phyloP scores from a whole-genome alignment of 2,797 vertebrate genomes.

The Passerculus sandwichensis region DNA sequence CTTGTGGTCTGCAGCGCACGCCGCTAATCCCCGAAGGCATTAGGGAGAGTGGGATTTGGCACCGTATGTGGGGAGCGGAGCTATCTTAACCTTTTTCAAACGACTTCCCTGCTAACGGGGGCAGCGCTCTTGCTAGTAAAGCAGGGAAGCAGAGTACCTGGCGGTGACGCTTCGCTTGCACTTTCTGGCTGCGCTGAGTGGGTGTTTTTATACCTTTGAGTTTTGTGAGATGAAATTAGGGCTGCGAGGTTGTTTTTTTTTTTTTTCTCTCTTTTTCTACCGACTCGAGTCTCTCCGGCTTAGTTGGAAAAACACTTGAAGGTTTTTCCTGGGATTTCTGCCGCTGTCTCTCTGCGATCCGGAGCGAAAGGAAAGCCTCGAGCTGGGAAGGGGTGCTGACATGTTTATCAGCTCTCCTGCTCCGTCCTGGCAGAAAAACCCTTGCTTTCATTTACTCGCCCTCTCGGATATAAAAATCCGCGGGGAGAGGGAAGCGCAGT shows the following conservation, averaged over 20 bases:
- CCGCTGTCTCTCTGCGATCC: not conserved
- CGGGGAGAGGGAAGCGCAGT: not conserved
- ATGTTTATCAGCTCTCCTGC: not conserved
- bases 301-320: conserved; percentile 49
- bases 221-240: conserved; percentile 36
- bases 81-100: conserved; percentile 44
- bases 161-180: conserved; percentile 34
- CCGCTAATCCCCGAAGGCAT: conserved; percentile 60
- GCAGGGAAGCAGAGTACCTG: conserved; percentile 20
- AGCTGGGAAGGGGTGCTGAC: conserved; percentile 6
- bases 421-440: conserved; percentile 1
- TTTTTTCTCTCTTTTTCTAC: fast-evolving
- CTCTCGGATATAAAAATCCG: not conserved
- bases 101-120: conserved; percentile 38
- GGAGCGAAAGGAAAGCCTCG: not conserved
- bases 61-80: conserved; percentile 20
- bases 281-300: not conserved
- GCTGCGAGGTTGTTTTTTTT: not conserved
- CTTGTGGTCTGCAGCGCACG: conserved; percentile 22
- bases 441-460: not conserved
- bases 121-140: conserved; percentile 2
- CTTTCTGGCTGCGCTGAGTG: conserved; percentile 40
- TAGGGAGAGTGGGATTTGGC: conserved; percentile 67
- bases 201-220: conserved; percentile 26
- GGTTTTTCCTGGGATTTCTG: conserved; percentile 27